These are phyloP conservation scores for Cataglyphis albicans DNA, from an alignment of 2,888 invertebrate species.

Conservation along the genomic window DNA sequence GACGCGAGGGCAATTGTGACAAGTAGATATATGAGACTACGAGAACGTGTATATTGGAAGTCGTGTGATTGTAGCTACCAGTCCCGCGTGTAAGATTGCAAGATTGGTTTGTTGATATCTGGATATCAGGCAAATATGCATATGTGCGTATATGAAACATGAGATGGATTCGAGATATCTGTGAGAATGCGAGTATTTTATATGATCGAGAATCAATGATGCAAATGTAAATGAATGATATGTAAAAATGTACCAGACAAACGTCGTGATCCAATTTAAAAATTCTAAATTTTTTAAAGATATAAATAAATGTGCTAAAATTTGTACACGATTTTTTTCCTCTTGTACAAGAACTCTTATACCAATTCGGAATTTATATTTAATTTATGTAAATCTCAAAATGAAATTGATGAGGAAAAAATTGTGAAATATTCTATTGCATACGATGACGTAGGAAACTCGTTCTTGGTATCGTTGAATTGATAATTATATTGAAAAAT, in stretches of 20 bases:
- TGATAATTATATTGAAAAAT: slow-evolving; percentile 30
- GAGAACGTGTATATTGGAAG: background rate
- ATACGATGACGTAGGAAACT: slow-evolving; percentile 6
- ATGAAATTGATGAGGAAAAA: background rate
- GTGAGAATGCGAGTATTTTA: slow-evolving; percentile 27
- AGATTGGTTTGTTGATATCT: slow-evolving; percentile 20
- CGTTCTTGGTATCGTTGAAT: background rate
- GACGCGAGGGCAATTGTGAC: background rate
- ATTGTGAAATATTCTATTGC: slow-evolving; percentile 18
- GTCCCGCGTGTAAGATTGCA: background rate
- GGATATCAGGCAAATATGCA: slow-evolving; percentile 8
- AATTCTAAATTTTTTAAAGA: background rate
- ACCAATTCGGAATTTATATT: background rate
- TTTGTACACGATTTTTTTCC: background rate
- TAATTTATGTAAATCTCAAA: background rate
- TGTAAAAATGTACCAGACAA: no score
- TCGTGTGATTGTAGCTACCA: slow-evolving; percentile 12
- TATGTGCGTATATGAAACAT: slow-evolving; percentile 29
- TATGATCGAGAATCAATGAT: slow-evolving; percentile 17
- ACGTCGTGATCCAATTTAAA: background rate
- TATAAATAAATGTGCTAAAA: background rate
- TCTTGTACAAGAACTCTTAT: background rate
- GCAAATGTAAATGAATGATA: slow-evolving; percentile 8
- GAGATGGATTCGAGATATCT: slow-evolving; percentile 34
- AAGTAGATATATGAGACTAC: slow-evolving; percentile 34